phyloP scores from a whole-genome alignment of 2,113 vertebrate species.

The Cervus canadensis region DNA sequence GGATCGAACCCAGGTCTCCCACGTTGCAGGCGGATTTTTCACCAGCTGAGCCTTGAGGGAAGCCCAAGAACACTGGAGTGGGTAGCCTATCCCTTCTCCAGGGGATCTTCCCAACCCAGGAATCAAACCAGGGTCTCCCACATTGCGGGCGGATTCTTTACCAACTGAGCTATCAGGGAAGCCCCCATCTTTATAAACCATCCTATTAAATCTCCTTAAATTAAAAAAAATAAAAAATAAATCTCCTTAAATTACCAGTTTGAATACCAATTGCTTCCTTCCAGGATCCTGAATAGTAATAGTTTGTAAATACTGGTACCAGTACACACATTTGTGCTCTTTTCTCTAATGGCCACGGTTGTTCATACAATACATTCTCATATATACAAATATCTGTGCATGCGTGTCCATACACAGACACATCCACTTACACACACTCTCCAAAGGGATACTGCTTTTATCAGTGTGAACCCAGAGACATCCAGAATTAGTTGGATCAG shows the following conservation, averaged over 20 bases:
- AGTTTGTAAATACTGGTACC: not conserved
- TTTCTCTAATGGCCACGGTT: not conserved
- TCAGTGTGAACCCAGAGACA: not conserved
- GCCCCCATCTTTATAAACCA: not conserved
- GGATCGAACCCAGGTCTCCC: not conserved
- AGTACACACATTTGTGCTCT: not conserved
- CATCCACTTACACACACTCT: too few relatives aligned
- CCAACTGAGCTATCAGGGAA: not conserved
- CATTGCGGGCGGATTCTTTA: not conserved
- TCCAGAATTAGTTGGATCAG: not conserved
- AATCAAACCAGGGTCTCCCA: too few relatives aligned
- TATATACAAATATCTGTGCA: not conserved
- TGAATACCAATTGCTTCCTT: not conserved
- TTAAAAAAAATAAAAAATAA: not conserved
- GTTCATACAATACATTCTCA: not conserved
- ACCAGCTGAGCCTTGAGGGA: too few relatives aligned
- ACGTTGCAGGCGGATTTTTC: too few relatives aligned
- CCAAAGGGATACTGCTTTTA: not conserved
- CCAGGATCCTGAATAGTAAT: not conserved
- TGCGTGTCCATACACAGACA: not conserved
- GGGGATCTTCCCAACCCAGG: too few relatives aligned
- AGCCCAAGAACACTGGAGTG: too few relatives aligned
- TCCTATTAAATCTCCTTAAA: not conserved
- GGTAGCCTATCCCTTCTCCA: too few relatives aligned
- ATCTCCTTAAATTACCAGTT: not conserved